Base-by-base conservation (phyloP, 2,797 vertebrate genomes). In the Pelochelys cantorii region DNA sequence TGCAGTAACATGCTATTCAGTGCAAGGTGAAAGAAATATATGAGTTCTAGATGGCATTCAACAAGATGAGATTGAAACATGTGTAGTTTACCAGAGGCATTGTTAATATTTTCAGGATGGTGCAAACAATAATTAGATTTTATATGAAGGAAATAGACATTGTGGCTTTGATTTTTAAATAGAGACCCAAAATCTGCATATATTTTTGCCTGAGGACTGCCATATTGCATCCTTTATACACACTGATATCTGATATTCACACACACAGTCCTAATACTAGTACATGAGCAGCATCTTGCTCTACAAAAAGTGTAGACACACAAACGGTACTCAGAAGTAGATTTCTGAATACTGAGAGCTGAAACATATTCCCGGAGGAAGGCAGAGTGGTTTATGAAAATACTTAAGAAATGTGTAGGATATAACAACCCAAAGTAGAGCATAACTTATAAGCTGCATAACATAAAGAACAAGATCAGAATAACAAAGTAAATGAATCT, bases 401-500 rank as follows among this genome's bases (percentile, higher is more conserved):
- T 85, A 53, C 13, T 91, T 87, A 29, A 85, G 79, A 94, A 79
- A 8, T 68, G 29, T n/a, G 9, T 57, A 82, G 14, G 17, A 15
- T 14, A 88, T 11, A 93, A 75, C 12, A 81, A 10, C 57, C 77
- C 11, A 42, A 90, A 87, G 37, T n/a, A 84, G 84, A 93, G 89
- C 17, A 17, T 31, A 81, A 60, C 31, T 79, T 90, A 60, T 7
- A 42, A 87, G 52, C 62, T 22, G 0, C 55, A 52, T 82, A 78
- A 83, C 11, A 68, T 34, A 92, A 71, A 87, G 31, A 85, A n/a
- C 3, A 74, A 75, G 42, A 75, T 75, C 42, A 75, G 74, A 52
- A 75, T 75, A 13, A 75, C 22, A 75, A 48, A 75, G 74, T 42
- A 75, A 71, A 2, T 62, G 10, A 88, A 81, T 53, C 37, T 86